Evolutionary conservation across 2,797 vertebrate genomes (phyloP).

Genomic region (Garrulus glandarius): DNA sequence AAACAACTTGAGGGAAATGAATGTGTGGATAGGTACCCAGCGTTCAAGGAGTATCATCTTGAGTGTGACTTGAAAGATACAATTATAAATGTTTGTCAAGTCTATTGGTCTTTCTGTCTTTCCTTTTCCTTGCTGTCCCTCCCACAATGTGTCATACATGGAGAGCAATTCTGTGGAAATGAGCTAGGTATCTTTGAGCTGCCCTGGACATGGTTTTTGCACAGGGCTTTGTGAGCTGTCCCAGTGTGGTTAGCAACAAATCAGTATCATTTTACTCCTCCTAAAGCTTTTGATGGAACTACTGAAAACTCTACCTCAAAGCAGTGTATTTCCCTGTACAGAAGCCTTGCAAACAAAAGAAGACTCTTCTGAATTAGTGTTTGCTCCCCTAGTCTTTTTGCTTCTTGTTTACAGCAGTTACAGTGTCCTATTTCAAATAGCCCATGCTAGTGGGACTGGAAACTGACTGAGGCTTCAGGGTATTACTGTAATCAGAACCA

Average conservation of each 20-base stretch:
- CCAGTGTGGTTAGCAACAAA: not conserved
- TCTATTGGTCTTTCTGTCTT: not conserved
- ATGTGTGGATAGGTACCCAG: not conserved
- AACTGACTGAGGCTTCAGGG: not conserved
- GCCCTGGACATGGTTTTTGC: not conserved
- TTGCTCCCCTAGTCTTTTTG: not conserved
- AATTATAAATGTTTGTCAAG: rapidly evolving
- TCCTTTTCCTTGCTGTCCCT: not conserved
- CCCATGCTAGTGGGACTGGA: not conserved
- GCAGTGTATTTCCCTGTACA: not conserved
- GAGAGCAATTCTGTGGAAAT: not conserved
- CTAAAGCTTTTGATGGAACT: not conserved
- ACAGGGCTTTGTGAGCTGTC: not conserved
- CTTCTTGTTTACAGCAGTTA: not conserved
- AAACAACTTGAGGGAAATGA: not conserved
- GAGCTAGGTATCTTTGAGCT: not conserved
- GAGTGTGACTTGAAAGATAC: not conserved
- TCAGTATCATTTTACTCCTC: not conserved
- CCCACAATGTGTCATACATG: not conserved
- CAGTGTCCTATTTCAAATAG: not conserved
- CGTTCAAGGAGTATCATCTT: not conserved
- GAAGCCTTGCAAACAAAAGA: not conserved
- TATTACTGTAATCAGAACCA: not conserved
- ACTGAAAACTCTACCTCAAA: not conserved
- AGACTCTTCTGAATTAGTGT: not conserved